Conservation (phyloP, 2,888 invertebrate species). For the Coenonympha arcania region DNA sequence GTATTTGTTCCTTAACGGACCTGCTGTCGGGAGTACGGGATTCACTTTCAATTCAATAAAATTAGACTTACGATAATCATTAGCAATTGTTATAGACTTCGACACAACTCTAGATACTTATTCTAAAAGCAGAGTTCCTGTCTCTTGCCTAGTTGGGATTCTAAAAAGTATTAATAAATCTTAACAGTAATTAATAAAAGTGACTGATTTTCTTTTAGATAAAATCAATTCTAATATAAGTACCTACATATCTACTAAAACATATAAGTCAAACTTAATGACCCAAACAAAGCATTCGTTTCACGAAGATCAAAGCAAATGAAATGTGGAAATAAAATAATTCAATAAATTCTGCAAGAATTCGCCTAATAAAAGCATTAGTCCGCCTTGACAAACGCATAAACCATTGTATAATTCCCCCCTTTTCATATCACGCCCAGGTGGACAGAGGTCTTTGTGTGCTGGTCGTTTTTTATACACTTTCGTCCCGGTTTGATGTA, state of each 20-base stretch:
- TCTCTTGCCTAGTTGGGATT: no score
- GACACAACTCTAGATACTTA: no score
- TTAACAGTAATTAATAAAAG: no score
- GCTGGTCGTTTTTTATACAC: slow-evolving; percentile 51
- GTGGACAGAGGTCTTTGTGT: slow-evolving; percentile 31
- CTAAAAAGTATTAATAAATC: no score
- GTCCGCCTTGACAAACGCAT: slow-evolving; percentile 47
- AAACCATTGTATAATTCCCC: slow-evolving; percentile 36
- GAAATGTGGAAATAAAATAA: slow-evolving; percentile 21
- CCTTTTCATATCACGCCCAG: slow-evolving; percentile 21
- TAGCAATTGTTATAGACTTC: no score
- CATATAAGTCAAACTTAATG: not conserved
- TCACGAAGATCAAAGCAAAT: slow-evolving; percentile 3
- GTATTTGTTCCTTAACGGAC: no score
- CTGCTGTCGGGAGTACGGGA: no score
- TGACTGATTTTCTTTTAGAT: no score
- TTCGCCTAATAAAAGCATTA: slow-evolving; percentile 58
- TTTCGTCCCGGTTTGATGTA: slow-evolving; percentile 49
- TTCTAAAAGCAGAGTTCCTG: no score
- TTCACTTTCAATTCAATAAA: no score
- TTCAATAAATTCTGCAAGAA: slow-evolving; percentile 57
- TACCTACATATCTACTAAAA: slow-evolving; percentile 1
- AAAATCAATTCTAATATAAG: no score
- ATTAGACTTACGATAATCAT: no score
- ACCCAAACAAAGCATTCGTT: not conserved